phyloP scores from a whole-genome alignment of 2,113 vertebrate genomes.

The Heliornis fulica region DNA sequence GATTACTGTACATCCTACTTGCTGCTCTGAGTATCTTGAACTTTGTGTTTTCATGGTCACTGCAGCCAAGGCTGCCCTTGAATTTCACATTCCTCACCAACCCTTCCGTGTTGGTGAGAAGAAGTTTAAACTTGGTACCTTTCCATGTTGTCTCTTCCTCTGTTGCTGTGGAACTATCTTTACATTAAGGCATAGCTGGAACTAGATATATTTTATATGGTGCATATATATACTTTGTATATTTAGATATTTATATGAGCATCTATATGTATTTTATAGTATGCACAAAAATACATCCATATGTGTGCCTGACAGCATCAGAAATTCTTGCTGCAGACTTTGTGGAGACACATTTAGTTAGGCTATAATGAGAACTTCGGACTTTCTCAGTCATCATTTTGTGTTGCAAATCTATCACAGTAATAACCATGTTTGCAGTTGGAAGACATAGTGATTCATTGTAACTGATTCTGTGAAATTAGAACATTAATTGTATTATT shows the following conservation, averaged over 20 bases:
- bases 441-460: background rate
- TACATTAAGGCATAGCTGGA: background rate
- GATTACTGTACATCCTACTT: no score
- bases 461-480: background rate
- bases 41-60: no score
- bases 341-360: background rate
- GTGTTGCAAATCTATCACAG: background rate
- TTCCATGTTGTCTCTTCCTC: background rate
- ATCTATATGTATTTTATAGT: background rate
- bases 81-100: no score
- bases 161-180: background rate
- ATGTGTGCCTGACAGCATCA: background rate
- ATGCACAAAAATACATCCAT: background rate
- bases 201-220: background rate
- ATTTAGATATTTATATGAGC: background rate
- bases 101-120: no score
- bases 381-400: background rate
- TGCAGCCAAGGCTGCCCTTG: no score
- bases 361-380: rapidly evolving
- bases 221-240: no score
- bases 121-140: no score
- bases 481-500: background rate
- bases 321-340: background rate
- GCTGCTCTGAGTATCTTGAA: no score
- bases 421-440: background rate